Evolutionary conservation across 2,113 vertebrate species (phyloP).

Genomic region (Neotragus pygmaeus): DNA sequence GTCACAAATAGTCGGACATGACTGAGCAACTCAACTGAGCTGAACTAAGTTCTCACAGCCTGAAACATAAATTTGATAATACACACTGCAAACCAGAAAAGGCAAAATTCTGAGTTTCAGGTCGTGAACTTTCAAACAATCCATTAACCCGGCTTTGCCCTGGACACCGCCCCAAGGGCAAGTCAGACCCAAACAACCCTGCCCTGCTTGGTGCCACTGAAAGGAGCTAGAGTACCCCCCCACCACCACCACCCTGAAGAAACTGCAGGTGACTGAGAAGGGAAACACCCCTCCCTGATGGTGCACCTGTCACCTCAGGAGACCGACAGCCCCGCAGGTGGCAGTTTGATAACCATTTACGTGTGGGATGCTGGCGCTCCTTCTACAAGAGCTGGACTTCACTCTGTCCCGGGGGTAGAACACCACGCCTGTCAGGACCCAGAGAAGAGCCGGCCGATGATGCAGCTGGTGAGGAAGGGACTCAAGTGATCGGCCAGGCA

Average conservation of each 20-base stretch:
- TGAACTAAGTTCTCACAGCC: slow-evolving; percentile 58
- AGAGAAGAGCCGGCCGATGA: background rate
- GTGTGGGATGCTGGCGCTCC: background rate
- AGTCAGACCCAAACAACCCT: background rate
- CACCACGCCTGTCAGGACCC: background rate
- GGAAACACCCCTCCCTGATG: background rate
- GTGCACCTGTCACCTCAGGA: background rate
- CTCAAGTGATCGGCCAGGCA: background rate
- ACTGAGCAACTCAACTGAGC: background rate
- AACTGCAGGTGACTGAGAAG: background rate
- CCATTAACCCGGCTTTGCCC: slow-evolving; percentile 64
- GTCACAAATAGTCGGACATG: background rate
- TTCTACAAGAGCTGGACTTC: background rate
- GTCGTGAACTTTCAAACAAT: slow-evolving; percentile 71
- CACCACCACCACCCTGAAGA: background rate
- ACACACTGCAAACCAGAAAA: slow-evolving; percentile 76
- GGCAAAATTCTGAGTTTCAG: slow-evolving; percentile 77
- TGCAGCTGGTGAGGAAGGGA: background rate
- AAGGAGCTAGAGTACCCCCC: slow-evolving; percentile 16
- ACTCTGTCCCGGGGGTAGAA: background rate
- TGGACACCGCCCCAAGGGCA: background rate
- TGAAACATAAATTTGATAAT: slow-evolving; percentile 73
- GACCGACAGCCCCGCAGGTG: background rate
- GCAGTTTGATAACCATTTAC: background rate
- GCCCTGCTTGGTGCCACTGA: background rate